Conservation (phyloP, 2,797 vertebrate genomes). For the Myotis daubentonii region DNA sequence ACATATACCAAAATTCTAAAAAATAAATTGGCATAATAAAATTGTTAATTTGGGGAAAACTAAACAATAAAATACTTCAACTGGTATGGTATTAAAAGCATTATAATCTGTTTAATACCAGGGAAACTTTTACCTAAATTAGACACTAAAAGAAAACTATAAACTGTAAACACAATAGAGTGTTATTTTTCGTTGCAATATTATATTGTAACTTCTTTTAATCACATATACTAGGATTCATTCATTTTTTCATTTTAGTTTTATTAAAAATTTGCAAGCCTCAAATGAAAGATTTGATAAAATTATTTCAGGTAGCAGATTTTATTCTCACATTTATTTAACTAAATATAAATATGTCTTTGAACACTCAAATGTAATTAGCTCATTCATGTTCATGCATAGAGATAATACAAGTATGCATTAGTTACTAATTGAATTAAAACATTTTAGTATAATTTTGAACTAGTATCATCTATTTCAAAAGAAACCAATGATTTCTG, state of each 20-base stretch:
- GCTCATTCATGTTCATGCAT: not conserved
- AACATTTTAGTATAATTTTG: not conserved
- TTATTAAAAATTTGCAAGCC: conserved; percentile 46
- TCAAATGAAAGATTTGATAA: not conserved
- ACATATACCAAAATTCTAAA: not conserved
- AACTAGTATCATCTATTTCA: conserved; percentile 24
- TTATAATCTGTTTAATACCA: conserved; percentile 4
- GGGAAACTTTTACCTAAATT: not conserved
- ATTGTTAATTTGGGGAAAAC: not conserved
- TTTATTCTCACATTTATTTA: conserved; percentile 34
- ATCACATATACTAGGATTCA: not conserved
- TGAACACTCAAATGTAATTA: not conserved
- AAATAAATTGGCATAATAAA: not conserved
- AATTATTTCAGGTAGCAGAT: not conserved
- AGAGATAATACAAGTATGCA: not conserved
- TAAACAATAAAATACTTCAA: conserved; percentile 36
- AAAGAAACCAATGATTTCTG: conserved; percentile 11
- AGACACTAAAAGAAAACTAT: conserved; percentile 33
- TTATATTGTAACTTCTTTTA: not conserved
- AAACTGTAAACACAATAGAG: not conserved
- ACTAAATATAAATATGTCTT: not conserved
- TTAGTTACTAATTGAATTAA: conserved; percentile 30
- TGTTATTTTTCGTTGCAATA: not conserved
- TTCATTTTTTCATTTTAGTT: conserved; percentile 48
- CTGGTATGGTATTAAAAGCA: not conserved